phyloP scores from a whole-genome alignment of 2,888 invertebrate species.

The Polymixis lichenea region DNA sequence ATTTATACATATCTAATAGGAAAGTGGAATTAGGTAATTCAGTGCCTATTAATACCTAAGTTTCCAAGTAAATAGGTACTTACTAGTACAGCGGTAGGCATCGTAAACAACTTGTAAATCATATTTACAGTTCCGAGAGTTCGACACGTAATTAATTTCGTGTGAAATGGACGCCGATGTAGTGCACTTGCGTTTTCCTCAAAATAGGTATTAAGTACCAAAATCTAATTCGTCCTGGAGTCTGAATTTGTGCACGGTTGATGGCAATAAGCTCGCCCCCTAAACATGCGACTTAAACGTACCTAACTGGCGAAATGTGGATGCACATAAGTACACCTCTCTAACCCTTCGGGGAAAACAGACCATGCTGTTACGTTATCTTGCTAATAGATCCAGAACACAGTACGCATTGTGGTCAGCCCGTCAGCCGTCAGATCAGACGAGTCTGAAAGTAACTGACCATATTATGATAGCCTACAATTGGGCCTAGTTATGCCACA shows the following conservation, averaged over 20 bases:
- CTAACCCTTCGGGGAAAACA: no score
- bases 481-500: background rate
- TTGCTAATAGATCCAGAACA: background rate
- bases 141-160: background rate
- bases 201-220: background rate
- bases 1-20: background rate
- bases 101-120: slow-evolving; percentile 3
- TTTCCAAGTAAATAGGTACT: background rate
- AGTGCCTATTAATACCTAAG: background rate
- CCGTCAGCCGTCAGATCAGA: background rate
- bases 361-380: background rate
- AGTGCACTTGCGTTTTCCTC: background rate
- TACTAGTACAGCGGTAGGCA: background rate
- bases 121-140: slow-evolving; percentile 7
- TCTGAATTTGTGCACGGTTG: background rate
- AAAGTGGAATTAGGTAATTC: background rate
- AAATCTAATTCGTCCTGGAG: background rate
- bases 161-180: background rate
- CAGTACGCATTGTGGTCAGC: background rate
- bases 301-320: background rate
- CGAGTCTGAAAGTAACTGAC: background rate
- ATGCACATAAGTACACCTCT: background rate
- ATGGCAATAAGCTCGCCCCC: background rate
- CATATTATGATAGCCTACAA: background rate
- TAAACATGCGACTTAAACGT: background rate